A percentile compares a stretch with the other conserved stretches of the same genome.
Evolutionary conservation across 1,140 invertebrate species (phyloP).

Genomic region (Vollenhovia emeryi): DNA sequence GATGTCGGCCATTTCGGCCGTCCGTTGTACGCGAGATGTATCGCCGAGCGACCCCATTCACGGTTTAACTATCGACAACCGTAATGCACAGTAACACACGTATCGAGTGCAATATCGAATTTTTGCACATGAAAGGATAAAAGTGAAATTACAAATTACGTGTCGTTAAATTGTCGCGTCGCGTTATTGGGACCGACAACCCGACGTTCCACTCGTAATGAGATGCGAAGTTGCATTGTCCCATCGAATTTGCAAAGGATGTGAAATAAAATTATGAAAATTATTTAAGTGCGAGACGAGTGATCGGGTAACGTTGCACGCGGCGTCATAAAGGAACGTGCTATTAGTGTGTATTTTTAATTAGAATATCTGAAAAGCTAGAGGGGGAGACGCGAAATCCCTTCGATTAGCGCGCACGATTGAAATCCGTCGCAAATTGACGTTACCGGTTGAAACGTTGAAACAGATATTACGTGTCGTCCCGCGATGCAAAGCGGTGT

Average conservation of each 20-base stretch:
- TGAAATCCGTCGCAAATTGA: not conserved
- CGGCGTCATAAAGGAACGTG: not conserved
- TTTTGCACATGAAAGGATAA: not conserved
- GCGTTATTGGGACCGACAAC: not conserved
- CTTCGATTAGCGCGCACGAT: not conserved
- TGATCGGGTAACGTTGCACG: not conserved
- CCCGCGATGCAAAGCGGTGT: not conserved
- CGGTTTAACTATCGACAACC: not conserved
- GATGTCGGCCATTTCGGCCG: conserved; percentile 34
- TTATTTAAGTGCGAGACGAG: not conserved
- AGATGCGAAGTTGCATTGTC: too few species aligned
- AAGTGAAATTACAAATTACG: not conserved
- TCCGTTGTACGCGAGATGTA: conserved; percentile 1
- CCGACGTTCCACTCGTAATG: not conserved
- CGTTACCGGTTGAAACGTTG: too few species aligned
- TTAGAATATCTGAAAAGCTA: too few species aligned
- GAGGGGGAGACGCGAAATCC: not conserved
- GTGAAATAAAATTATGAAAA: not conserved
- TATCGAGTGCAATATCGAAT: not conserved
- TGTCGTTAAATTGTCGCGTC: too few species aligned
- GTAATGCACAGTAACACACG: not conserved
- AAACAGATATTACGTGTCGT: not conserved
- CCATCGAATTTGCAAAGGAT: too few species aligned
- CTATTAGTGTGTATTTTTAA: not conserved
- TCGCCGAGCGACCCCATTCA: not conserved